A percentile compares a stretch with the other conserved stretches of the same genome.
Conservation (phyloP, 2,113 vertebrate genomes). For the Xenopus tropicalis region UCB_Xtro_10.0 CM004444.2:106878501-106879000, state of each 20-base stretch:
- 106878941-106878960: no score
- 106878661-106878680: constrained; percentile 24
- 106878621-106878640: constrained; percentile 29
- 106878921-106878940: no score
- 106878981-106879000: no score
- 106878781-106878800: constrained; percentile 25
- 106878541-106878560: constrained; percentile 22
- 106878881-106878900: no score
- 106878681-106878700: constrained; percentile 40
- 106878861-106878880: no score
- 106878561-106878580: constrained; percentile 14
- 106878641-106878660: constrained; percentile 29
- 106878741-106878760: constrained; percentile 26
- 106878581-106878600: constrained; percentile 32
- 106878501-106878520: not conserved
- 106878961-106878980: no score
- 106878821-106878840: constrained; percentile 8
- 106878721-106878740: constrained; percentile 42
- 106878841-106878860: no score
- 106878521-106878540: not conserved
- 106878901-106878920: no score
- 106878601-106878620: constrained; percentile 36
- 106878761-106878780: constrained; percentile 26
- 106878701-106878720: constrained; percentile 43
- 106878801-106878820: constrained; percentile 29